These are phyloP conservation scores for Vanessa atalanta DNA, from an alignment of 1,140 invertebrate genomes.

Conservation along the genomic window DNA sequence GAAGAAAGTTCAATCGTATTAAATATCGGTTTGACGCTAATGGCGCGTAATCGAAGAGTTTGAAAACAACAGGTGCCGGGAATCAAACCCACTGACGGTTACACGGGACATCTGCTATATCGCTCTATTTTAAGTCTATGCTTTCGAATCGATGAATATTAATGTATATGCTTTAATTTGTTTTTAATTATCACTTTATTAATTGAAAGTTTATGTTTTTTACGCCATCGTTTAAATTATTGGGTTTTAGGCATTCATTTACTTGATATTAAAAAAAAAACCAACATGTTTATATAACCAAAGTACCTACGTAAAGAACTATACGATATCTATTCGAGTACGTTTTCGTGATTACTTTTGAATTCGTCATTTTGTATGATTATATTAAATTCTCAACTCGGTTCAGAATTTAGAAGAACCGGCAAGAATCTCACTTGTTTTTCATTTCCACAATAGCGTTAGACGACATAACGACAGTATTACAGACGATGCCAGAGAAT, in stretches of 20 bases:
- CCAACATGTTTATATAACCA: too few relatives aligned
- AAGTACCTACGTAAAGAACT: background rate
- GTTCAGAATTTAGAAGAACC: too few relatives aligned
- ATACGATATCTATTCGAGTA: background rate
- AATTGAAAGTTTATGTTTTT: background rate
- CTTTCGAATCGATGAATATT: slow-evolving; percentile 17
- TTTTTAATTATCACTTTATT: slow-evolving; percentile 18
- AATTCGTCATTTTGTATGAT: too few relatives aligned
- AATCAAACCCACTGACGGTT: slow-evolving; percentile 69
- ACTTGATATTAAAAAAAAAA: background rate
- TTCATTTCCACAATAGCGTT: background rate
- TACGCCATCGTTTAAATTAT: background rate
- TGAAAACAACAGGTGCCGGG: slow-evolving; percentile 72
- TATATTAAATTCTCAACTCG: too few relatives aligned
- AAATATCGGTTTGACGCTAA: slow-evolving; percentile 64
- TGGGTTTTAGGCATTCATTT: background rate
- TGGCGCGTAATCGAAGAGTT: slow-evolving; percentile 70
- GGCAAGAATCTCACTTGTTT: too few relatives aligned
- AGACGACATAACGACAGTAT: slow-evolving; percentile 1
- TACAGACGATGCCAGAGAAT: slow-evolving; percentile 13
- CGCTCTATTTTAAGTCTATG: slow-evolving; percentile 30
- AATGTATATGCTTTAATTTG: slow-evolving; percentile 11
- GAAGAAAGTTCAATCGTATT: slow-evolving; percentile 53
- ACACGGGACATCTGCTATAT: slow-evolving; percentile 62
- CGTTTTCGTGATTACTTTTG: too few relatives aligned